These are phyloP conservation scores for Baccha elongata DNA, from an alignment of 2,888 invertebrate species.

Conservation along the genomic window DNA sequence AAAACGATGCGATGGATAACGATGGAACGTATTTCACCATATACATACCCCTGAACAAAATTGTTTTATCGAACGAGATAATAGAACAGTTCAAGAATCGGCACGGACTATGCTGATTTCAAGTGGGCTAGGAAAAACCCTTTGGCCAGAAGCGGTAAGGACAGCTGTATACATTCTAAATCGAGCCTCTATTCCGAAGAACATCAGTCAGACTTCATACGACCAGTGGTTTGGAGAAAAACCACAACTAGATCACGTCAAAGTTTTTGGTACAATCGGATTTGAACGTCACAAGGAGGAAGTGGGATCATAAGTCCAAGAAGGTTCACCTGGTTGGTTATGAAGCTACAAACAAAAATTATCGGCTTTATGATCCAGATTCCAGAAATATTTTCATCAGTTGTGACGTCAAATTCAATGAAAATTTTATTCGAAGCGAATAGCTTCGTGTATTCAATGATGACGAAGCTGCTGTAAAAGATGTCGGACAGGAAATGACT, in stretches of 20 bases:
- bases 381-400: background rate
- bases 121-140: constrained; percentile 64
- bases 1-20: background rate
- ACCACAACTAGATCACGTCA: constrained; percentile 4
- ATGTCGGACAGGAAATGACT: too few relatives aligned
- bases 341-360: background rate
- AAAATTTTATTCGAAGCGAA: background rate
- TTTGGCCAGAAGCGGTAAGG: constrained; percentile 76
- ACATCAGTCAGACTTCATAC: background rate
- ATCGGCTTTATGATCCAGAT: background rate
- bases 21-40: constrained; percentile 30
- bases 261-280: background rate
- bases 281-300: background rate
- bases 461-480: background rate
- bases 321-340: background rate
- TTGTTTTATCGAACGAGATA: constrained; percentile 75
- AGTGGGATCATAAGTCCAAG: background rate
- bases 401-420: constrained; percentile 1
- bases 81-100: constrained; percentile 74
- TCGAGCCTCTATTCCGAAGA: background rate
- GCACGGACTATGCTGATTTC: constrained; percentile 74
- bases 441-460: background rate
- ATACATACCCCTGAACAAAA: constrained; percentile 75
- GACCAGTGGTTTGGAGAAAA: background rate
- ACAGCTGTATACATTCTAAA: constrained; percentile 75